A percentile compares a stretch with the other conserved stretches of the same genome.
Conservation (phyloP, 2,797 vertebrate species). For the Anguilla pacifica region DNA sequence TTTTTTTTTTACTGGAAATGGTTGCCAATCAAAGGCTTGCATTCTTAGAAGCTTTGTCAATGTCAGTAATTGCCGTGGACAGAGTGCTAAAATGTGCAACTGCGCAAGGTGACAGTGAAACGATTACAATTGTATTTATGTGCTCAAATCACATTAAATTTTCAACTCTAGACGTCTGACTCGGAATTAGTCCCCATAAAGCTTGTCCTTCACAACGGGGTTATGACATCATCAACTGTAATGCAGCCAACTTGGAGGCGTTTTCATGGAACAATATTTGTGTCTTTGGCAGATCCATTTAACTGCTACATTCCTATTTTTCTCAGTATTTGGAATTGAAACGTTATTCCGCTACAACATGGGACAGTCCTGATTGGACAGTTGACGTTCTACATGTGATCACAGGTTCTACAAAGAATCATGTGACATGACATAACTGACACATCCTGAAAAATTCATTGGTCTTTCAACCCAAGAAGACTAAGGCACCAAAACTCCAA, state of each 20-base stretch:
- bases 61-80: constrained; percentile 27
- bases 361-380: neutral
- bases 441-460: constrained; percentile 3
- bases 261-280: neutral
- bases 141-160: constrained; percentile 23
- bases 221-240: neutral
- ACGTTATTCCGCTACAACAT: neutral
- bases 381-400: neutral
- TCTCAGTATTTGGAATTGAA: neutral
- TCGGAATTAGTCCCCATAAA: neutral
- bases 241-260: neutral
- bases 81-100: neutral
- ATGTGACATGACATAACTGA: neutral
- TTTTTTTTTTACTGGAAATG: neutral
- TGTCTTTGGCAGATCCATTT: neutral
- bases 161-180: constrained; percentile 27
- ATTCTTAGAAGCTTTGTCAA: constrained; percentile 18
- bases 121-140: constrained; percentile 11
- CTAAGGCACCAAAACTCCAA: neutral
- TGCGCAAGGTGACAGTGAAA: constrained; percentile 23
- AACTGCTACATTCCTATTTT: neutral
- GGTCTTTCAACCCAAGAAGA: constrained; percentile 1
- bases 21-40: constrained; percentile 23
- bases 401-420: neutral
- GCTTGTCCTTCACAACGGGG: neutral